Base-by-base conservation (phyloP, 2,888 invertebrate species). In the Drosophila rellima region DNA sequence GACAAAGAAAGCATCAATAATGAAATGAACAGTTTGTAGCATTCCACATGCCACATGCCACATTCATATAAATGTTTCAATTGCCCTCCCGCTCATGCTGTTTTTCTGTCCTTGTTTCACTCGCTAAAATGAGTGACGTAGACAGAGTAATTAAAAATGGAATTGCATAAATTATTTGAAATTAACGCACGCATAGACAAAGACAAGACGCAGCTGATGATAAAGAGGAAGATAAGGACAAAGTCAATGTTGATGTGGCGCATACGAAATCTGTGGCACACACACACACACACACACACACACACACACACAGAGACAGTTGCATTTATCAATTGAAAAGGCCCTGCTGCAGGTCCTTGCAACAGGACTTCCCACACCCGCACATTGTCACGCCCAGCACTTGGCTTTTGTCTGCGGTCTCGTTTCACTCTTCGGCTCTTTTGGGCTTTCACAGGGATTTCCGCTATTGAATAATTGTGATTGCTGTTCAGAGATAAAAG, bases 401-500 rank as follows among this genome's bases (percentile, higher is more conserved):
- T 47, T 56, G 42, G 35, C 63, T 60, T 47, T 60, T 66, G 45
- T 66, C 39, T 42, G 42, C 15, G 55, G 33, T 31, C 31, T 55
- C 54, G n/a, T 42, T 55, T 10, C 35, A 33, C 42, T 48, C 15
- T 11, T 52, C n/a, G 50, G 35, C 50, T 23, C 50, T 50, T 35
- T 35, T 48, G 57, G 55, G 52, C 56, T 47, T 57, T 70, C 60
- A 50, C 54, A 57, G 77, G 80, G 76, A 82, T 86, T 84, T 89
- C 87, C 80, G 83, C 81, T 83, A 87, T 88, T 90, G 83, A 90
- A 89, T 91, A 90, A 90, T 89, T 88, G 81, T 79, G 84, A 89
- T 90, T 89, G 85, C 78, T 82, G 80, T 77, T 76, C 75, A 40
- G 65, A 80, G 84, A 88, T 91, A 82, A 90, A 89, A 82, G 90